A percentile compares a stretch with the other conserved stretches of the same genome.
phyloP scores from a whole-genome alignment of 1,140 invertebrate species.

The Bathynomus jamesi region DNA sequence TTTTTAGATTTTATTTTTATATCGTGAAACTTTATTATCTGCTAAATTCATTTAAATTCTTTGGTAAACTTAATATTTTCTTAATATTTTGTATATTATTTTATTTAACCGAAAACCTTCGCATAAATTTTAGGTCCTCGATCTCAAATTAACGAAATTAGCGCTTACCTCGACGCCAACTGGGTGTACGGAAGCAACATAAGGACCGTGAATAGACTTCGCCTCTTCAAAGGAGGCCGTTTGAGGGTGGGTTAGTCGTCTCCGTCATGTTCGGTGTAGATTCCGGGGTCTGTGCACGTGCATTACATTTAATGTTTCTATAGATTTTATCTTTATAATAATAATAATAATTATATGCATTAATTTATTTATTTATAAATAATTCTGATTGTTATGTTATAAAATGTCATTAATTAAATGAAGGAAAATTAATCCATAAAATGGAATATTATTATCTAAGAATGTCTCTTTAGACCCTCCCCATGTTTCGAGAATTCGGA shows the following conservation, averaged over 20 bases:
- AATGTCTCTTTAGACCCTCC: slow-evolving; percentile 42
- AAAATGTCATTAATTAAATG: too few relatives aligned
- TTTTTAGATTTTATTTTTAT: too few relatives aligned
- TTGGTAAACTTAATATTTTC: not conserved
- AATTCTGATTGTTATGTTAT: too few relatives aligned
- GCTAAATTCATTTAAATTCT: not conserved
- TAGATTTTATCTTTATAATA: not conserved
- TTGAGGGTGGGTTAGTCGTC: slow-evolving; percentile 35
- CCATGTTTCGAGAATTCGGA: slow-evolving; percentile 75
- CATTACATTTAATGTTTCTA: not conserved
- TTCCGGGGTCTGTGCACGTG: not conserved
- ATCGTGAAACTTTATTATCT: not conserved
- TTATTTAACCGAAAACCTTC: not conserved
- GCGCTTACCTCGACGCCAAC: slow-evolving; percentile 49
- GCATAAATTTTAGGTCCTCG: slow-evolving; percentile 45
- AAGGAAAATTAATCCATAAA: too few relatives aligned
- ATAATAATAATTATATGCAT: too few relatives aligned
- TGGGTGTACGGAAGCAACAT: slow-evolving; percentile 50
- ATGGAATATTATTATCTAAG: too few relatives aligned
- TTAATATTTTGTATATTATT: not conserved
- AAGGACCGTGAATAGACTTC: slow-evolving; percentile 44
- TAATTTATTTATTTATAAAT: too few relatives aligned
- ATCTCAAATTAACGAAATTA: slow-evolving; percentile 47
- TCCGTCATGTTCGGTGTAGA: not conserved
- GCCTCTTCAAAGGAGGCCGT: slow-evolving; percentile 47